Evolutionary conservation across 2,888 invertebrate species (phyloP), one percentile per base, ranked within the genome.

Genomic region (Ariolimax columbianus): DNA sequence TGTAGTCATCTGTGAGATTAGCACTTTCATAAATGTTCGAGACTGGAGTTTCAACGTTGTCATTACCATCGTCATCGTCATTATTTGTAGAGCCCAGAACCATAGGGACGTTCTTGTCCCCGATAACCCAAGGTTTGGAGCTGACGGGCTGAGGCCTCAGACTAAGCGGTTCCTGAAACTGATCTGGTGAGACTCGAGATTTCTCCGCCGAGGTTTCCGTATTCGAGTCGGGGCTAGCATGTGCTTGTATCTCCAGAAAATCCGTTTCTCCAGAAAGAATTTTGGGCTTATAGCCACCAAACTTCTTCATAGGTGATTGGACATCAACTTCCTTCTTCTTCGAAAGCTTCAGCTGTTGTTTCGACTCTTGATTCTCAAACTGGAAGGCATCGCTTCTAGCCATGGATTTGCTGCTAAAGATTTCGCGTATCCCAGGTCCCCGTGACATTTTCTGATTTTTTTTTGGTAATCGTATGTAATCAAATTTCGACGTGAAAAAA

Each of bases 21-120:
- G n/a, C 2, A 17, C 6, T 63, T 38, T 38, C 63, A 40, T 63
- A 63, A 4, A 38, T n/a, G 63, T n/a, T 26, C 23, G 78, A 78
- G 40, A 63, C 63, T n/a, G 26, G n/a, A 43, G 26, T 14, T 9
- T 26, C 30, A 4, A 40, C 30, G 23, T 40, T 63, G n/a, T n/a
- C 30, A 7, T 19, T 38, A 77, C 82, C 80, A 23, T 72, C 47
- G 38, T 83, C 75, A n/a, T 51, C 33, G 38, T 77, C 66, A 36
- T 82, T 73, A n/a, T 68, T 68, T 14, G 73, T 6, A 14, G 84
- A 59, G 26, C 80, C 68, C 1, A 88, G 78, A 78, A 85, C 82
- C 85, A 88, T 86, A 7, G 88, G 88, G 1, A 86, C 77, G 63
- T 88, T 81, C 66, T 88, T 88, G 59, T 88, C 88, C 3, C 88